Percentiles rank a stretch among this genome's conserved stretches.
phyloP scores from a whole-genome alignment of 1,140 invertebrate genomes.

The Papilio aristodemus region DNA sequence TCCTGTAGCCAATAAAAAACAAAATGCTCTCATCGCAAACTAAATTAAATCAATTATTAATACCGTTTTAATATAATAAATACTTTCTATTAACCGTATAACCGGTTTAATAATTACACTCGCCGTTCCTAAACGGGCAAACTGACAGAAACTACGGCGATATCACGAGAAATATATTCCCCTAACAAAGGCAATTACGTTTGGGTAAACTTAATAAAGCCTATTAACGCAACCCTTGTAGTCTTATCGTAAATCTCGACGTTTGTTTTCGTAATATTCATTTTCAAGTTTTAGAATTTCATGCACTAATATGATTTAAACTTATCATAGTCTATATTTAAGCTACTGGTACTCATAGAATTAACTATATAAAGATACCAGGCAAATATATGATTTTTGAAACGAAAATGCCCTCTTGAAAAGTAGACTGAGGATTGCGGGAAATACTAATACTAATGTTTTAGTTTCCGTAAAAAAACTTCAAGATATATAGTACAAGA shows the following conservation, averaged over 20 bases:
- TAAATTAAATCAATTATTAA: not conserved
- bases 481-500: no score
- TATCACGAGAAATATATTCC: conserved; percentile 16
- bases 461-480: no score
- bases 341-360: no score
- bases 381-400: no score
- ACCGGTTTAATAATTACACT: conserved; percentile 6
- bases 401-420: no score
- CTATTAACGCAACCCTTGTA: conserved; percentile 22
- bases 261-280: conserved; percentile 3
- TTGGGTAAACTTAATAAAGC: conserved; percentile 24
- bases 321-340: not conserved
- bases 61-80: not conserved
- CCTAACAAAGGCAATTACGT: conserved; percentile 19
- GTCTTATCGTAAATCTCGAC: conserved; percentile 5
- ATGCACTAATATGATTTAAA: not conserved
- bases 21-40: no score
- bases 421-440: no score
- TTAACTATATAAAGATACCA: no score
- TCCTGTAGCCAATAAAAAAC: no score
- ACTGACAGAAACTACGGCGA: conserved; percentile 20
- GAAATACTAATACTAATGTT: no score
- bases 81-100: not conserved
- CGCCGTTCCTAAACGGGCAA: not conserved
- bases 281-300: not conserved